Conservation (phyloP, 2,888 invertebrate species). For the Axea sp. region DNA sequence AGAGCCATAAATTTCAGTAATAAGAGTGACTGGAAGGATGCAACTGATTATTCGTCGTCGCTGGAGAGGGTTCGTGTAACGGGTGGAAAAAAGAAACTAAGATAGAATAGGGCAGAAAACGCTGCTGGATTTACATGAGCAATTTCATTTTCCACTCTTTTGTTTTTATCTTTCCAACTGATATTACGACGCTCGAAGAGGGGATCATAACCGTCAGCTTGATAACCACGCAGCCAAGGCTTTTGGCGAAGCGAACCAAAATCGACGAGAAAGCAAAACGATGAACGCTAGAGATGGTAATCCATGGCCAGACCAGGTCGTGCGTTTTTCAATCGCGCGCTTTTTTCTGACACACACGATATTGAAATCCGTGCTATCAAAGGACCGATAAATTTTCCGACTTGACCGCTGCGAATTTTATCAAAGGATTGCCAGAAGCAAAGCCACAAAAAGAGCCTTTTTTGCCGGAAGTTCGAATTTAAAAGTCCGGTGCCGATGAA, state of each 20-base stretch:
- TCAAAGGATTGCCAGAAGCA: slow-evolving; percentile 20
- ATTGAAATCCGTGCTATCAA: slow-evolving; percentile 47
- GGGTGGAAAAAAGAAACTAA: too few species aligned
- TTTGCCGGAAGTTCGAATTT: background rate
- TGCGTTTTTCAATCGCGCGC: slow-evolving; percentile 42
- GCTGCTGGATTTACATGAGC: slow-evolving; percentile 70
- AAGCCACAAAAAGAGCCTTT: slow-evolving; percentile 1
- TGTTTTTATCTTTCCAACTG: slow-evolving; percentile 48
- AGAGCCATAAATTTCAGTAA: slow-evolving; percentile 24
- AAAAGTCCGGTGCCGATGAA: slow-evolving; percentile 12
- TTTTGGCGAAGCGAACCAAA: slow-evolving; percentile 34
- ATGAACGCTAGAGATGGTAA: slow-evolving; percentile 37
- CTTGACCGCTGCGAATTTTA: slow-evolving; percentile 27
- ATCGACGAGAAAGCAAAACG: slow-evolving; percentile 54
- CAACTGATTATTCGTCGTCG: slow-evolving; percentile 65
- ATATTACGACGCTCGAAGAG: slow-evolving; percentile 46
- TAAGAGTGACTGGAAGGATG: slow-evolving; percentile 53
- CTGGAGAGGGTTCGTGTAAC: slow-evolving; percentile 14
- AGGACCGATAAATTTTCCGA: slow-evolving; percentile 41
- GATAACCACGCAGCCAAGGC: slow-evolving; percentile 50
- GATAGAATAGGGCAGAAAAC: slow-evolving; percentile 42
- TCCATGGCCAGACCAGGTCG: slow-evolving; percentile 33
- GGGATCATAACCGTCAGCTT: slow-evolving; percentile 51
- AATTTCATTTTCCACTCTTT: slow-evolving; percentile 66
- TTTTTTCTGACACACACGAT: slow-evolving; percentile 39